Base-by-base conservation (phyloP, 2,888 invertebrate genomes). In the Fragum whitleyi region DNA sequence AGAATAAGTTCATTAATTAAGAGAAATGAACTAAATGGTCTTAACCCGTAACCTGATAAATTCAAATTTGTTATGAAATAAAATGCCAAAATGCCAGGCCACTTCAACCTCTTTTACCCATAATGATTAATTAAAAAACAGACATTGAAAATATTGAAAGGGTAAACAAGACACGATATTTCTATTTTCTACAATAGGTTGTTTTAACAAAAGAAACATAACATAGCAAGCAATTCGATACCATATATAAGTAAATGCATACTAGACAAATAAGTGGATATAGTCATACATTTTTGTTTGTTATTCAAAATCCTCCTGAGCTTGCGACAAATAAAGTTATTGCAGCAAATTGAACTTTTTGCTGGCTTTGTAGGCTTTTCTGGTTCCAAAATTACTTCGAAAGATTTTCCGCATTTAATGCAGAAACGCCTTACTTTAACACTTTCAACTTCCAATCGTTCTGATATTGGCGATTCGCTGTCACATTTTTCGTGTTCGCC, bases 261-360 rank as follows among this genome's bases (percentile, higher is more conserved):
- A 23, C 57, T 57, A 7, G 57, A 57, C 26, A 57, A 57, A 23
- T 57, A 57, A 21, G 57, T 57, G 7, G 57, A 57, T 26, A 57
- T 57, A 11, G 57, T 57, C 57, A 57, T 57, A 57, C 57, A 57
- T 47, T 47, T 47, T 16, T 47, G 47, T n/a, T 47, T 47, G 47
- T 47, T 47, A n/a, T 47, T 47, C 7, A 47, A 14, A 47, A 47
- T 47, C 3, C 16, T 5, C 47, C n/a, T 47, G 19, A 47, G 47
- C 14, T 47, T 47, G 16, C 47, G 47, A n/a, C 47, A 47, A 3
- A 57, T 1, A 7, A 23, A 57, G 21, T 57, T 57, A 23, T 57
- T n/a, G n/a, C 23, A 57, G 57, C 21, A 21, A 26, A 21, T 23
- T n/a, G 57, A 57, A 23, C 7, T 23, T 57, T n/a, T 57, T n/a